A percentile compares a stretch with the other conserved stretches of the same genome.
Conservation (phyloP, 2,797 vertebrate genomes). For the Poecilia picta region DNA sequence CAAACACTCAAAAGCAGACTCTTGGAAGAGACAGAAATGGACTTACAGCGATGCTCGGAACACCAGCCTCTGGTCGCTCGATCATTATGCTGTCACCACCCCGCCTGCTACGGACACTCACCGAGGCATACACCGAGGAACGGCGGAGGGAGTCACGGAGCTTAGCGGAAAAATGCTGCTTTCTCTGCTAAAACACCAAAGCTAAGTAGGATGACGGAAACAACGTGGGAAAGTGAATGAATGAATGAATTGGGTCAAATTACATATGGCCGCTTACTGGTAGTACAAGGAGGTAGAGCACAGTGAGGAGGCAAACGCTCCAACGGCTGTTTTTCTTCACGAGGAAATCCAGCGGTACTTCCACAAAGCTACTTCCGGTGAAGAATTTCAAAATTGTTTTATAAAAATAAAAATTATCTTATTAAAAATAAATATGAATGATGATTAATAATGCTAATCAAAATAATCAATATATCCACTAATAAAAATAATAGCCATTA, state of each 20-base stretch:
- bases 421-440: too few species aligned
- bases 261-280: slow-evolving; percentile 56
- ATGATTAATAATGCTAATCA: too few species aligned
- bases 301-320: slow-evolving; percentile 30
- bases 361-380: slow-evolving; percentile 19
- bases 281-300: slow-evolving; percentile 31
- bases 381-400: slow-evolving; percentile 43
- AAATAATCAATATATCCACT: too few species aligned
- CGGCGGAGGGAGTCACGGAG: slow-evolving; percentile 18
- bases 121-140: slow-evolving; percentile 53
- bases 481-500: too few species aligned
- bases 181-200: fast-evolving
- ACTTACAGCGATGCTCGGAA: slow-evolving; percentile 85
- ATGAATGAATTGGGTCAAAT: slow-evolving; percentile 62
- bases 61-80: slow-evolving; percentile 81
- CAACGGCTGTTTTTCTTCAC: slow-evolving; percentile 30
- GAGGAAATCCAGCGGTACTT: fast-evolving
- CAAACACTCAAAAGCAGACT: background rate
- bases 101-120: slow-evolving; percentile 59
- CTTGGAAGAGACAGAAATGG: background rate
- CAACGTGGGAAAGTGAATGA: slow-evolving; percentile 23
- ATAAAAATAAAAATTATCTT: background rate
- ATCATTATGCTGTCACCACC: slow-evolving; percentile 79
- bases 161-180: background rate
- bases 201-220: background rate